These are phyloP conservation scores for Myiotriccus ornatus DNA, from an alignment of 2,797 vertebrate species.

Conservation along the genomic window DNA sequence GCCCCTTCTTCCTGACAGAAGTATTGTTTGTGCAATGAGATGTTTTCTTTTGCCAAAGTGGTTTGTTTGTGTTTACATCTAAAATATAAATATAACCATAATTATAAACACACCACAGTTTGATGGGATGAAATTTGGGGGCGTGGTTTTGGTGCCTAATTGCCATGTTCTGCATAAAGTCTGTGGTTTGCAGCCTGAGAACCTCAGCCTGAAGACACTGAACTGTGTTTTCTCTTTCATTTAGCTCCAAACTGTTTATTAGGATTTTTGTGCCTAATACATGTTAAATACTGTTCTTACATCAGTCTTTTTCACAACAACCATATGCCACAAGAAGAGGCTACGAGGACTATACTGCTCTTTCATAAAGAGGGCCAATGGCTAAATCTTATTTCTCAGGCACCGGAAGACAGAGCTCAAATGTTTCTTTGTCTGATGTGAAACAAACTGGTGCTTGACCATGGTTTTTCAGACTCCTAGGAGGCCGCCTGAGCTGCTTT, in stretches of 20 bases:
- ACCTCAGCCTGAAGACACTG: neutral
- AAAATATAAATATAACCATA: neutral
- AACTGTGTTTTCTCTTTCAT: neutral
- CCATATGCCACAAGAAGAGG: neutral
- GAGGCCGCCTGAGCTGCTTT: neutral
- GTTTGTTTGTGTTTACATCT: neutral
- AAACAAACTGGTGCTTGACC: neutral
- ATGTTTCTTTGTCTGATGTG: neutral
- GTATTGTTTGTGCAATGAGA: neutral
- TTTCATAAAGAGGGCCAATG: neutral
- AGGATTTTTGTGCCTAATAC: neutral
- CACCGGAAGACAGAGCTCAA: neutral
- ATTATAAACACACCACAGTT: neutral
- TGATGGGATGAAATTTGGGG: neutral
- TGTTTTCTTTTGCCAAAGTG: neutral
- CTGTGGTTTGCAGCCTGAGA: neutral
- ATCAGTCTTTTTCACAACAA: neutral
- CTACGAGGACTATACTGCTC: rapidly evolving
- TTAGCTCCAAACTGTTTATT: neutral
- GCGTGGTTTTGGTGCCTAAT: neutral
- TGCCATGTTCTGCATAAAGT: neutral
- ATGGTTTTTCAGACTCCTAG: neutral
- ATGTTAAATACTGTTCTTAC: neutral
- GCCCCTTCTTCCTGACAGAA: neutral
- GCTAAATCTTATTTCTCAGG: neutral